Conservation (phyloP, 2,797 vertebrate species). For the Harpagifer antarcticus region DNA sequence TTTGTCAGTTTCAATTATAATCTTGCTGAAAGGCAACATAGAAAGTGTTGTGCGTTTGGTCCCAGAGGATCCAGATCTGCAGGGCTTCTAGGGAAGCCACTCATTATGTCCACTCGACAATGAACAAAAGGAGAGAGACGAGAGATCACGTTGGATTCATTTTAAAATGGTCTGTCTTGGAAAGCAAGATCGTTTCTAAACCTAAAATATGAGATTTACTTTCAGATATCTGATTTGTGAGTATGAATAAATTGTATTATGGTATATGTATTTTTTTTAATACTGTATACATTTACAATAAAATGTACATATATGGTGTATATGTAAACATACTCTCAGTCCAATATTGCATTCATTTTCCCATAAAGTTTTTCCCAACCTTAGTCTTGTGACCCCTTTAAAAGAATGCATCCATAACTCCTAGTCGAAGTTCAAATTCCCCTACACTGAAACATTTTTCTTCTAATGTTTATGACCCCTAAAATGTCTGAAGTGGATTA, state of each 20-base stretch:
- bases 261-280: not conserved
- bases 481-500: no score
- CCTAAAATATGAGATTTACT: no score
- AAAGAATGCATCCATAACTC: no score
- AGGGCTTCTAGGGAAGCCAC: conserved; percentile 35
- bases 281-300: not conserved
- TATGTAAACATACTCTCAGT: not conserved
- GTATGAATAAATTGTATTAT: not conserved
- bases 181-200: not conserved
- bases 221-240: not conserved
- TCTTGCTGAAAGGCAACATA: conserved; percentile 47
- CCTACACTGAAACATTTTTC: no score
- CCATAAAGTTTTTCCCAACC: not conserved
- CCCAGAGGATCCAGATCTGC: conserved; percentile 48
- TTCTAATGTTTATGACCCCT: no score
- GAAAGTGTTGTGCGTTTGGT: conserved; percentile 24
- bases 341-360: not conserved
- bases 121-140: conserved; percentile 26
- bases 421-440: not conserved
- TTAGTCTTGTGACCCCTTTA: not conserved
- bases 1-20: conserved; percentile 67
- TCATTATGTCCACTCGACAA: conserved; percentile 34
- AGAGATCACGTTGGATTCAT: conserved; percentile 5
- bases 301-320: not conserved
- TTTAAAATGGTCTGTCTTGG: not conserved